Conservation (phyloP, 2,888 invertebrate species). For the Spatulosminthurus flaviceps region DNA sequence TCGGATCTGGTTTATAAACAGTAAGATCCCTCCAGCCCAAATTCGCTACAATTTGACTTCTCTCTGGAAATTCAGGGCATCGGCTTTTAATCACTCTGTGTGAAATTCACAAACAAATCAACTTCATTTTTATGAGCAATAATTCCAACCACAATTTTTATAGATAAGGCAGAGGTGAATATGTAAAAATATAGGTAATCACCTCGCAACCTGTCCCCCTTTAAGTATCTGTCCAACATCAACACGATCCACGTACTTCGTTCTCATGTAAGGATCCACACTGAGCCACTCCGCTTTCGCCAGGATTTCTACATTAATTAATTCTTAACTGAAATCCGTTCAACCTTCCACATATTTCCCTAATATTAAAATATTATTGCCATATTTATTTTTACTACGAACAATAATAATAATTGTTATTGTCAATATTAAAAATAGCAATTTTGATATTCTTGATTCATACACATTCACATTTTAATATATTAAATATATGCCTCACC, state of each 20-base stretch:
- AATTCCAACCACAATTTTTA: no score
- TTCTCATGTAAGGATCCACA: slow-evolving; percentile 78
- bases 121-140: no score
- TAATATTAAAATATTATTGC: no score
- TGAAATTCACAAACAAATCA: background rate
- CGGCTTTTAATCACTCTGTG: slow-evolving; percentile 76
- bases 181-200: background rate
- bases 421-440: no score
- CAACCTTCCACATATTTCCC: no score
- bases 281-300: slow-evolving; percentile 76
- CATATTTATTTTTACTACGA: no score
- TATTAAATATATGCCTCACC: slow-evolving; percentile 69
- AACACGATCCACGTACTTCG: slow-evolving; percentile 28
- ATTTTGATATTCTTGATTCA: no score
- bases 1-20: slow-evolving; percentile 66
- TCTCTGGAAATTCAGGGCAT: slow-evolving; percentile 73
- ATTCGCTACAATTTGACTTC: slow-evolving; percentile 72
- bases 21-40: slow-evolving; percentile 78
- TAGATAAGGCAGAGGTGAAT: no score
- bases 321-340: no score
- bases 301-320: slow-evolving; percentile 67
- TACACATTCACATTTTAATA: no score
- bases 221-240: slow-evolving; percentile 32
- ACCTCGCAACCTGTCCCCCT: slow-evolving; percentile 48
- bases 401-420: no score